phyloP scores from a whole-genome alignment of 2,113 vertebrate species.

The Brachyhypopomus gauderio region DNA sequence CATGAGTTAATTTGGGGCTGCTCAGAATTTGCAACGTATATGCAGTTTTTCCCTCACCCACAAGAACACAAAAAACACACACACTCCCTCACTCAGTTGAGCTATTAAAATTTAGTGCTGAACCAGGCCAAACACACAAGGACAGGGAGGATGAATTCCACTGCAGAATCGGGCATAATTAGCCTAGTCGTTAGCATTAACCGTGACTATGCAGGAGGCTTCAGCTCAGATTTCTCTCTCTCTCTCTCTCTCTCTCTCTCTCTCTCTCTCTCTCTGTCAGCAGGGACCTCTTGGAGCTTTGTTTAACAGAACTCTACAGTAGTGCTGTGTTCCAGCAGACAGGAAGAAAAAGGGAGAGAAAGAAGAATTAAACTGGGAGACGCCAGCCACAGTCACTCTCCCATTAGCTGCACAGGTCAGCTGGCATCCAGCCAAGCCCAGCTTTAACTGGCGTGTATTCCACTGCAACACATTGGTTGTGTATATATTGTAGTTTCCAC shows the following conservation, averaged over 20 bases:
- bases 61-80: background rate
- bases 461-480: background rate
- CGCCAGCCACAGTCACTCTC: conserved; percentile 49
- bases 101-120: conserved; percentile 6
- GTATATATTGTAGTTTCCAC: too few species aligned
- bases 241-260: conserved; percentile 2
- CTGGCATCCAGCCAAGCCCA: conserved; percentile 27
- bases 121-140: conserved; percentile 5
- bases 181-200: conserved; percentile 40
- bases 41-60: background rate
- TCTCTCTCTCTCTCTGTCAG: conserved; percentile 5
- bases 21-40: background rate
- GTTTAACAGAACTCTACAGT: conserved; percentile 34
- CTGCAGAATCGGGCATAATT: conserved; percentile 26
- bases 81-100: background rate
- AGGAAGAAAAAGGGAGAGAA: background rate
- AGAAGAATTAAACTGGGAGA: conserved; percentile 5
- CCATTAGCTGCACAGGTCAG: conserved; percentile 14
- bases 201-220: conserved; percentile 33
- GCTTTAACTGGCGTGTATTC: conserved; percentile 26
- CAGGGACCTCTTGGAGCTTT: conserved; percentile 41
- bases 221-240: conserved; percentile 24
- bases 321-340: conserved; percentile 31
- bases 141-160: conserved; percentile 18
- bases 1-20: background rate